phyloP scores from a whole-genome alignment of 2,113 vertebrate species.

The Daphoenositta chrysoptera region DNA sequence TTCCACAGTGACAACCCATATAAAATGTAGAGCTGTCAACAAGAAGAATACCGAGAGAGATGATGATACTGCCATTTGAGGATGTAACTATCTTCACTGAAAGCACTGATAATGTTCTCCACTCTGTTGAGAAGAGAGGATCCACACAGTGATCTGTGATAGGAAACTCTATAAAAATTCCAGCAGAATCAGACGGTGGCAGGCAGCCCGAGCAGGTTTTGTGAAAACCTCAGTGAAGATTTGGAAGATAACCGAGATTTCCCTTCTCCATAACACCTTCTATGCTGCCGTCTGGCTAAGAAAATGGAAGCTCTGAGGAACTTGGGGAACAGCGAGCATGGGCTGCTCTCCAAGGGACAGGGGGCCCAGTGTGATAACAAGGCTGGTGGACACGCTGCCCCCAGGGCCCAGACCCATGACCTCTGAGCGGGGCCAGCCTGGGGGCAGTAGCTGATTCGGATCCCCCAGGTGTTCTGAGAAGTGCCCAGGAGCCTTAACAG shows the following conservation, averaged over 20 bases:
- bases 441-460: accelerated
- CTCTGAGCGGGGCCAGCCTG: accelerated
- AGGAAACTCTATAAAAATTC: not conserved
- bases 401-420: accelerated
- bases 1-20: not conserved
- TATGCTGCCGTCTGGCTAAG: not conserved
- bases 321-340: accelerated
- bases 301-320: not conserved
- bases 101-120: not conserved
- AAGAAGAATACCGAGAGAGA: not conserved
- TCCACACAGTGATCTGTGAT: not conserved
- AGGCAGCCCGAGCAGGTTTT: not conserved
- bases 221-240: not conserved
- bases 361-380: not conserved
- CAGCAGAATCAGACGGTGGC: not conserved
- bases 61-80: not conserved
- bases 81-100: not conserved
- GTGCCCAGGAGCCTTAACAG: not conserved
- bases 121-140: not conserved
- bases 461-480: not conserved
- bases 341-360: not conserved
- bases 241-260: not conserved
- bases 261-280: not conserved
- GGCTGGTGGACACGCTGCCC: not conserved
- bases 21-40: not conserved